Percentiles rank a stretch among this genome's conserved stretches.
Conservation (phyloP, 1,140 invertebrate genomes). For the Drosophila tani region DNA sequence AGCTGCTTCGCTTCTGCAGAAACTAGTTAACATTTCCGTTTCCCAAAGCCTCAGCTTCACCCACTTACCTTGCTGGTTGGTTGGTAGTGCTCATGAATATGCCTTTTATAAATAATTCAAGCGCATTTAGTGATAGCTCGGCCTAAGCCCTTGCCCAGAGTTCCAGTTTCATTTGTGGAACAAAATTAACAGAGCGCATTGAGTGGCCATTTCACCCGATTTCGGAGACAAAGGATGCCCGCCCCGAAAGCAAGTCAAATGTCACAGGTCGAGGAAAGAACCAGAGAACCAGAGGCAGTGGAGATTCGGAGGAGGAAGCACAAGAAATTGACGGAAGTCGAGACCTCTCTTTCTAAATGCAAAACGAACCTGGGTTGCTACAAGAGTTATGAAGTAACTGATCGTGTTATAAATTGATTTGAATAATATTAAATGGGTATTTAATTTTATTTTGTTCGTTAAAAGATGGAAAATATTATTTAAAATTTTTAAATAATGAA, state of each 20-base stretch:
- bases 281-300: neutral
- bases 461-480: too few species aligned
- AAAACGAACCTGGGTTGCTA: conserved; percentile 16
- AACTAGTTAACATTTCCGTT: conserved; percentile 79
- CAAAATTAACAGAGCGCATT: conserved; percentile 83
- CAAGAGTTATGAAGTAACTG: neutral
- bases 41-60: conserved; percentile 8
- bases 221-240: conserved; percentile 55
- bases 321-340: conserved; percentile 46
- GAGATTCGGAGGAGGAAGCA: conserved; percentile 13
- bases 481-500: too few species aligned
- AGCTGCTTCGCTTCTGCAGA: conserved; percentile 54
- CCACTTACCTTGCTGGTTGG: conserved; percentile 41
- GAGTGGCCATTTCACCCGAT: conserved; percentile 51
- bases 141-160: conserved; percentile 57
- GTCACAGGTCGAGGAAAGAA: conserved; percentile 42
- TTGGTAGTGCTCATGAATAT: conserved; percentile 69
- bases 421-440: too few species aligned
- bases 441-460: too few species aligned
- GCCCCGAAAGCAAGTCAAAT: conserved; percentile 59
- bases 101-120: conserved; percentile 82
- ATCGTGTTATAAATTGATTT: too few species aligned
- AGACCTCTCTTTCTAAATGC: conserved; percentile 25
- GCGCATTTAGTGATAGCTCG: conserved; percentile 71
- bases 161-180: conserved; percentile 59